Percentiles rank a stretch among this genome's conserved stretches.
Evolutionary conservation across 2,888 invertebrate genomes (phyloP).

Genomic region (Teleiodes luculella): DNA sequence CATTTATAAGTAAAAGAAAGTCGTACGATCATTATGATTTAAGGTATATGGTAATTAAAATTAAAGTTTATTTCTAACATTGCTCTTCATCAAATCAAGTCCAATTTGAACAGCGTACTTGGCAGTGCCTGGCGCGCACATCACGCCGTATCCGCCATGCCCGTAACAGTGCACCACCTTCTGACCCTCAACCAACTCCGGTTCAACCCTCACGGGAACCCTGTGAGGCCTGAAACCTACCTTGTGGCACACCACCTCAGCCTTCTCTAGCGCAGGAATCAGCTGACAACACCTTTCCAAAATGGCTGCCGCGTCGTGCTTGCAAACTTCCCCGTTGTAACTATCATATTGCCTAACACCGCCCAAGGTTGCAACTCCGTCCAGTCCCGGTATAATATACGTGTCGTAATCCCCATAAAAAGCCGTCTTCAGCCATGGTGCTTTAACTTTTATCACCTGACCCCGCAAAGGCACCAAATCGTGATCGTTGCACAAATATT

Average conservation of each 20-base stretch:
- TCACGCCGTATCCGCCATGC: slow-evolving; percentile 96
- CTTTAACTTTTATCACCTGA: slow-evolving; percentile 88
- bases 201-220: slow-evolving; percentile 84
- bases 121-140: slow-evolving; percentile 92
- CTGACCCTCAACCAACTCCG: slow-evolving; percentile 73
- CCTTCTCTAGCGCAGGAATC: slow-evolving; percentile 82
- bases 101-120: slow-evolving; percentile 85
- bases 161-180: slow-evolving; percentile 95
- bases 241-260: slow-evolving; percentile 79
- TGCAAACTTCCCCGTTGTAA: slow-evolving; percentile 81
- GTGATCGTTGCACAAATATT: slow-evolving; percentile 84
- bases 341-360: slow-evolving; percentile 91
- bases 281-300: slow-evolving; percentile 87
- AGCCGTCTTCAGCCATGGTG: slow-evolving; percentile 94
- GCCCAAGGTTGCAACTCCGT: slow-evolving; percentile 87
- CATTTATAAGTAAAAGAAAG: too few species aligned
- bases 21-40: too few species aligned
- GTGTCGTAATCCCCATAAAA: slow-evolving; percentile 92
- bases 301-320: slow-evolving; percentile 86
- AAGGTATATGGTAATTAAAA: too few species aligned
- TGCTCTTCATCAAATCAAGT: slow-evolving; percentile 70
- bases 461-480: slow-evolving; percentile 89
- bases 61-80: slow-evolving; percentile 53
- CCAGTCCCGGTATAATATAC: slow-evolving; percentile 89
- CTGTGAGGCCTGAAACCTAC: slow-evolving; percentile 93